A percentile compares a stretch with the other conserved stretches of the same genome.
phyloP scores from a whole-genome alignment of 1,140 invertebrate species.

The Drosophila suzukii region DNA sequence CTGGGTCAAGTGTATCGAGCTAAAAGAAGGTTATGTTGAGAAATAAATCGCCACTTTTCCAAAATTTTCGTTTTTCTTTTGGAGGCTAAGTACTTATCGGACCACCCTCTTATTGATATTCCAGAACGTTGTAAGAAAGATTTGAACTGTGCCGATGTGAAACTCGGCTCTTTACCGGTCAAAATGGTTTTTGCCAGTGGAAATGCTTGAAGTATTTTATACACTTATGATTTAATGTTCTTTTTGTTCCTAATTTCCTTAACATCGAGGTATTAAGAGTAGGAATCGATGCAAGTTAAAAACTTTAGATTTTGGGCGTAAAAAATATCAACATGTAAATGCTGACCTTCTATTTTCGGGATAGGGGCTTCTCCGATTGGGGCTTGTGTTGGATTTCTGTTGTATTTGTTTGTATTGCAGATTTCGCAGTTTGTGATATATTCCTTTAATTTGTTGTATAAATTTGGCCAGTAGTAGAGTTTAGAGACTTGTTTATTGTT shows the following conservation, averaged over 20 bases:
- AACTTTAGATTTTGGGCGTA: background rate
- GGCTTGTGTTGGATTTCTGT: background rate
- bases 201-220: background rate
- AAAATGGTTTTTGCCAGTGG: background rate
- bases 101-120: too few species aligned
- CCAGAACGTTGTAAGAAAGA: background rate
- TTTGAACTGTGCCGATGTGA: background rate
- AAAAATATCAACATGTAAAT: background rate
- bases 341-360: background rate
- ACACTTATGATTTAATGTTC: background rate
- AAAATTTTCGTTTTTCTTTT: too few species aligned
- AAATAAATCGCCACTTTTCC: too few species aligned
- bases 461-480: background rate
- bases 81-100: too few species aligned
- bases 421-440: background rate
- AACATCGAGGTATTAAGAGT: background rate
- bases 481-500: background rate
- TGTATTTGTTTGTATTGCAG: background rate
- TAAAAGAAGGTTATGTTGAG: too few species aligned
- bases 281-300: background rate
- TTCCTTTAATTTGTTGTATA: background rate
- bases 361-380: background rate
- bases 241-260: background rate
- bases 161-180: background rate
- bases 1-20: too few species aligned